Evolutionary conservation across 37 sponge, comb jelly and placozoan genomes (phyloP).

Genomic region (Geodia barretti): DNA sequence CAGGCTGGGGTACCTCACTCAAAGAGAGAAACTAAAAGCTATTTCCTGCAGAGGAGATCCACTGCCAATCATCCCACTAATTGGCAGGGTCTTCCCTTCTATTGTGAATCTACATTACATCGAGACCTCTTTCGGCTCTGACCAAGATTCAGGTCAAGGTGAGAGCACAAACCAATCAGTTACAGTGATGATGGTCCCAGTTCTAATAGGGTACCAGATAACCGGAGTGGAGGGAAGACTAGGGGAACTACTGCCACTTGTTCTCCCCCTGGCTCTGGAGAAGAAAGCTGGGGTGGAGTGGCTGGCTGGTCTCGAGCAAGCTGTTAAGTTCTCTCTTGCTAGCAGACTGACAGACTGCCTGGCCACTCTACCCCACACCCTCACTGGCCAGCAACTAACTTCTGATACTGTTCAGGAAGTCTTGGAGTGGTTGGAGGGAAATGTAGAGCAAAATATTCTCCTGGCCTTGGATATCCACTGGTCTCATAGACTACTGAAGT

Average conservation of each 20-base stretch:
- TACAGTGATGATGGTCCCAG: not conserved
- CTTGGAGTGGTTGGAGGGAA: slow-evolving; percentile 32
- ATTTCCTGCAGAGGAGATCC: slow-evolving; percentile 33
- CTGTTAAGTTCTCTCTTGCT: slow-evolving; percentile 57
- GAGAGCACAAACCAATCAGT: not conserved
- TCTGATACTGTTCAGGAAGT: slow-evolving; percentile 15
- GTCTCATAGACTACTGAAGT: slow-evolving; percentile 6
- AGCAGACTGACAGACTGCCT: slow-evolving; percentile 41
- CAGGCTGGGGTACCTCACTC: slow-evolving; percentile 46
- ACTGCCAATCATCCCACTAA: slow-evolving; percentile 29
- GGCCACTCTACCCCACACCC: slow-evolving; percentile 32
- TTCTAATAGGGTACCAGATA: slow-evolving; percentile 59
- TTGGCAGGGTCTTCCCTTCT: slow-evolving; percentile 57
- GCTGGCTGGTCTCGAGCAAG: slow-evolving; percentile 62
- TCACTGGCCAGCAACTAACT: not conserved
- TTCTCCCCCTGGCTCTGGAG: slow-evolving; percentile 54
- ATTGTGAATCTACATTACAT: not conserved
- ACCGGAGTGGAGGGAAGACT: slow-evolving; percentile 33
- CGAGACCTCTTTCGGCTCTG: not conserved
- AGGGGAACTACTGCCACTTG: slow-evolving; percentile 48
- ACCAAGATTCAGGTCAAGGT: not conserved
- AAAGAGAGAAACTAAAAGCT: slow-evolving; percentile 31
- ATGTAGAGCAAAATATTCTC: slow-evolving; percentile 49
- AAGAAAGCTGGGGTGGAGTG: slow-evolving; percentile 43
- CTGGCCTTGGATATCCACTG: slow-evolving; percentile 64